Percentiles rank a stretch among this genome's conserved stretches.
Conservation (phyloP, 2,113 vertebrate species). For the Agelaius phoeniceus region DNA sequence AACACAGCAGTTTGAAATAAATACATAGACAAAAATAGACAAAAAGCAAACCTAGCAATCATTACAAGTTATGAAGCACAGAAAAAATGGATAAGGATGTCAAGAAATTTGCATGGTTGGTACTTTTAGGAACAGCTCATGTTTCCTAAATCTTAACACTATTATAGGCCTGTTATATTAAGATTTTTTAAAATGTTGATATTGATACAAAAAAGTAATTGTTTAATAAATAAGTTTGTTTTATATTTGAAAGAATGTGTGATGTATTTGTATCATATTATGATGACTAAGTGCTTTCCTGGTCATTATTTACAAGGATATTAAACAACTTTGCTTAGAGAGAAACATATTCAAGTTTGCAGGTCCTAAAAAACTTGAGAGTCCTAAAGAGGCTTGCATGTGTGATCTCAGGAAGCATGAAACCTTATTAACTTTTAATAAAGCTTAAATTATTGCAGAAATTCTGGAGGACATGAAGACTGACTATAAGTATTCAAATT, state of each 20-base stretch:
- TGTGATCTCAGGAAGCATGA: neutral
- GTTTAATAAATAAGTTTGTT: neutral
- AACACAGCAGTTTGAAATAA: neutral
- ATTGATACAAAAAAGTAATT: neutral
- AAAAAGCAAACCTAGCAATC: neutral
- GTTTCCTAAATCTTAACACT: neutral
- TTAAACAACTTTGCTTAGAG: neutral
- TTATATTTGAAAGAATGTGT: neutral
- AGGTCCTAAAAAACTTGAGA: neutral
- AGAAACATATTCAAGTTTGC: neutral
- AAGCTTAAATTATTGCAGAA: slow-evolving; percentile 1
- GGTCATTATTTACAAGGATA: neutral
- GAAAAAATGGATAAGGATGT: neutral
- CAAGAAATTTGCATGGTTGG: neutral
- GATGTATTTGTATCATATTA: neutral
- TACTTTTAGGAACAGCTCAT: neutral
- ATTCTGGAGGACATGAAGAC: neutral
- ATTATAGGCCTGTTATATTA: neutral
- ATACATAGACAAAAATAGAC: neutral
- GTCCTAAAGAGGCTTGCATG: neutral
- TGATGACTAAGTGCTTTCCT: neutral
- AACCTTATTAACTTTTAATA: neutral
- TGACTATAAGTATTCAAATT: neutral
- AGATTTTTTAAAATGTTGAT: neutral
- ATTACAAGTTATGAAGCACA: neutral